Evolutionary conservation across 1,140 invertebrate species (phyloP).

Genomic region (Probaryconus sp.): DNA sequence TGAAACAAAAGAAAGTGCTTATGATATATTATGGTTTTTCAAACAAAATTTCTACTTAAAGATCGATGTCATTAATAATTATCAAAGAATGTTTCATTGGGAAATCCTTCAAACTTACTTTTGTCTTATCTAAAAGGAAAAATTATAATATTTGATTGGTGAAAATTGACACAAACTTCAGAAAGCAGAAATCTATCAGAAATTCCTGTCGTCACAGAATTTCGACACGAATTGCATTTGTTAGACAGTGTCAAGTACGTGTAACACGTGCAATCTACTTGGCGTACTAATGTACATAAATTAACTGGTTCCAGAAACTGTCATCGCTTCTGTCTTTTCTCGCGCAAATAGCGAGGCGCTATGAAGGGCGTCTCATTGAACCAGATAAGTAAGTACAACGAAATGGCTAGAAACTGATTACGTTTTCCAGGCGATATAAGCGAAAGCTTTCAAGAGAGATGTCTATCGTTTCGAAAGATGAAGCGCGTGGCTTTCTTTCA

Average conservation of each 20-base stretch:
- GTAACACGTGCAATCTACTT: constrained; percentile 33
- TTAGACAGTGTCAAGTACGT: constrained; percentile 2
- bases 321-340: constrained; percentile 44
- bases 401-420: constrained; percentile 59
- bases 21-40: too few species aligned
- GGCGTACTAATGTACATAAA: constrained; percentile 51
- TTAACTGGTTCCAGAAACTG: constrained; percentile 44
- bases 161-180: too few species aligned
- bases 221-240: constrained; percentile 16
- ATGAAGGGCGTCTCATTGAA: constrained; percentile 47
- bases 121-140: too few species aligned
- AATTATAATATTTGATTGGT: too few species aligned
- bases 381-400: constrained; percentile 45
- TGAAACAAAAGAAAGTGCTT: too few species aligned
- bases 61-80: too few species aligned
- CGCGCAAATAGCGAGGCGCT: constrained; percentile 34
- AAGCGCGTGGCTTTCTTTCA: constrained; percentile 36
- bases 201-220: not conserved
- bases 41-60: too few species aligned
- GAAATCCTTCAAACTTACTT: too few species aligned
- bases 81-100: too few species aligned
- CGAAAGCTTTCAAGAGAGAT: constrained; percentile 53
- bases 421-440: constrained; percentile 52
- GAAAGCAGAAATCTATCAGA: too few species aligned
- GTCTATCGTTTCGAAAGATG: constrained; percentile 43